Evolutionary conservation across 2,797 vertebrate genomes (phyloP), one percentile per base, ranked within the genome.

Genomic region (Falco biarmicus): DNA sequence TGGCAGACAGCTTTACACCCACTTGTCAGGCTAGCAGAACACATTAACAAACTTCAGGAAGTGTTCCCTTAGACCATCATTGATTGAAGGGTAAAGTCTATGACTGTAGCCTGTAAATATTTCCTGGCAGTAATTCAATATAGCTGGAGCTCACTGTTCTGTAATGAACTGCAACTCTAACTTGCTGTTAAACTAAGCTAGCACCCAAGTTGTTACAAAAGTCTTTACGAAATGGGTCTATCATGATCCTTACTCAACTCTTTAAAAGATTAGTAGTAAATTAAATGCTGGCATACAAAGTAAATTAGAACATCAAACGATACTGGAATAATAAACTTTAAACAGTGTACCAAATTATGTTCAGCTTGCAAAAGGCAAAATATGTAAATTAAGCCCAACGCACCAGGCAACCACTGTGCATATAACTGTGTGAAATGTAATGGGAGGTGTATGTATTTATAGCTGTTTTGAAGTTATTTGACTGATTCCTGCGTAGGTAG

Each of bases 111-210:
- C 60, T 95, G 90, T 94, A 98, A 97, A 96, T 97, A 97, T 96
- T 97, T 96, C 84, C 91, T 97, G 94, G 91, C 96, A 97, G 94
- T 94, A 97, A 97, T 84, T 98, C 97, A 96, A 97, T 97, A 97
- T 66, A 95, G 57, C 28, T 91, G 82, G 43, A 97, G 48, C 73
- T 95, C 79, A 77, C 76, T 70, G 64, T 84, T 96, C 84, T 63
- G 57, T 97, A 97, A 97, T 97, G 94, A 98, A 95, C 95, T 96
- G 89, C 84, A 95, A 74, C 29, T 87, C 69, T 84, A 94, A 83
- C 85, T 96, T 84, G 14, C 59, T 73, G 41, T 81, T 96, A 91
- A 93, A 89, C 86, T 83, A 50, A 80, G 60, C 56, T 89, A 94
- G 80, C 80, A 90, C 54, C 78, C 87, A 92, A 75, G 77, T 91